A percentile compares a stretch with the other conserved stretches of the same genome.
Evolutionary conservation across 2,113 vertebrate genomes (phyloP).

Genomic region (Pelmatolapia mariae): DNA sequence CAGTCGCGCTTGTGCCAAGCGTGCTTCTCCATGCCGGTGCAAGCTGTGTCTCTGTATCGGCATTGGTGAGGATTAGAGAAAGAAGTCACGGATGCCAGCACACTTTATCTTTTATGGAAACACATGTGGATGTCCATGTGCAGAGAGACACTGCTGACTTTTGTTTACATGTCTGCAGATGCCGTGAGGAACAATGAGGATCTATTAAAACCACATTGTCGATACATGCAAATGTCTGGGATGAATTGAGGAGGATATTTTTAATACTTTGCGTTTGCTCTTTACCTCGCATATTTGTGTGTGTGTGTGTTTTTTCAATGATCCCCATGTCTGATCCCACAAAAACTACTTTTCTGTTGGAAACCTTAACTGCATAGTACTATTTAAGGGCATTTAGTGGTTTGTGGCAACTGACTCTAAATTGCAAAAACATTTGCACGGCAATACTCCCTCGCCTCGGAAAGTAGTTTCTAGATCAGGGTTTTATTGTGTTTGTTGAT

Average conservation of each 20-base stretch:
- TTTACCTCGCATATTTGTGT: background rate
- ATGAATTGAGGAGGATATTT: constrained; percentile 47
- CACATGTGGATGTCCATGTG: constrained; percentile 48
- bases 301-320: background rate
- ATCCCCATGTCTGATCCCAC: constrained; percentile 45
- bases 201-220: constrained; percentile 61
- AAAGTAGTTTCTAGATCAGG: constrained; percentile 68
- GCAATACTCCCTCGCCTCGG: constrained; percentile 58
- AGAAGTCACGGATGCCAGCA: constrained; percentile 1
- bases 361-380: constrained; percentile 67
- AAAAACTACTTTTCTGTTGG: constrained; percentile 57
- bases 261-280: constrained; percentile 48
- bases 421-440: constrained; percentile 71
- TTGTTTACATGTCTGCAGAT: constrained; percentile 56
- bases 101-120: constrained; percentile 45
- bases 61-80: constrained; percentile 30
- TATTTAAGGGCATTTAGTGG: constrained; percentile 72
- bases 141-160: constrained; percentile 39
- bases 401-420: constrained; percentile 68
- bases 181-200: constrained; percentile 42
- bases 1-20: constrained; percentile 1
- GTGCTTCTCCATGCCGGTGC: constrained; percentile 1
- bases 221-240: constrained; percentile 47
- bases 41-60: constrained; percentile 30
- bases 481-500: constrained; percentile 74